Base-by-base conservation (phyloP, 2,888 invertebrate genomes). In the Aproaerema taeniolella region DNA sequence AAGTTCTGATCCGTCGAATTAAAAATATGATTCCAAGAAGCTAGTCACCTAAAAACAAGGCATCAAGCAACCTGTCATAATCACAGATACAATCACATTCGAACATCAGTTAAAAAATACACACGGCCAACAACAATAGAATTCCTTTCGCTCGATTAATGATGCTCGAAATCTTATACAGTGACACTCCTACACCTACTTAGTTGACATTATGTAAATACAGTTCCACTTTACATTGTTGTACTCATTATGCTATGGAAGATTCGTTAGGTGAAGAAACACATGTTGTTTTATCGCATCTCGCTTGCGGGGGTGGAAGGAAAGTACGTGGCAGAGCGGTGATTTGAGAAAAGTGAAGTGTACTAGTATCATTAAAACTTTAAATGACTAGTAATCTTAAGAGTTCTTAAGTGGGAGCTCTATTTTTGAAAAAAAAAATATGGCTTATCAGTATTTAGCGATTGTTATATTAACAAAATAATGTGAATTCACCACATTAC, bases 201-300 rank as follows among this genome's bases (percentile, higher is more conserved):
- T 80, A 80, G 81, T 73, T 83, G 85, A 85, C 83, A 85, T 86
- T 83, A 85, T 86, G 83, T 86, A 86, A 86, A 86, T 83, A 86
- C 63, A 65, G 68, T 52, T 67, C 80, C 80, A 81, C 82, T 83
- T 77, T 81, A 81, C 80, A 81, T 82, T 85, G 83, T 82, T 65
- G 74, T 78, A 69, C 80, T 86, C 82, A 86, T 83, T 86, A 85
- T 85, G 69, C 79, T 51, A 61, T 60, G 64, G 78, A 74, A 81
- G 86, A 85, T 83, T 85, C 83, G 85, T 83, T 83, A 86, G 85
- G 86, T 85, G 86, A 86, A 83, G 85, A 85, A 86, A 86, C 86
- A 86, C 68, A 78, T 86, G 86, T 86, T 83, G 85, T 83, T 82
- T 83, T 85, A 85, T 83, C 74, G 60, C 62, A 61, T 58, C 59